phyloP scores from a whole-genome alignment of 2,888 invertebrate genomes.

The Laspeyria flexula region DNA sequence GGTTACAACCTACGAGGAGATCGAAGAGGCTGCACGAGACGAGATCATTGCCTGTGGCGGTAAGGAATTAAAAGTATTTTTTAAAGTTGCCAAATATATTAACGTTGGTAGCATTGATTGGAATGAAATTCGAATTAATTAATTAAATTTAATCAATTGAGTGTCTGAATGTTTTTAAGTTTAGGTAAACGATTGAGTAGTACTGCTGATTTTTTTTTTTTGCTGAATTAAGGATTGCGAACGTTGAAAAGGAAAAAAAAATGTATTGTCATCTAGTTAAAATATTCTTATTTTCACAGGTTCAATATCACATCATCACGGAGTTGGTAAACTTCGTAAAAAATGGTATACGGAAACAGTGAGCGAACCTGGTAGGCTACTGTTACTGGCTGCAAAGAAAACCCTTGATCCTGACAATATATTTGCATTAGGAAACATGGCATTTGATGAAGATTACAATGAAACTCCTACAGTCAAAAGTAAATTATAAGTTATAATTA shows the following conservation, averaged over 20 bases:
- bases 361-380: conserved; percentile 91
- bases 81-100: conserved; percentile 4
- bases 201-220: conserved; percentile 8
- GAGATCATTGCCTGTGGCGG: conserved; percentile 96
- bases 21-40: conserved; percentile 95
- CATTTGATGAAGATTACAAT: conserved; percentile 55
- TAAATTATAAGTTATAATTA: conserved; percentile 64
- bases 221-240: not conserved
- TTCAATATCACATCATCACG: conserved; percentile 98
- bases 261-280: no score
- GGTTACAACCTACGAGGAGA: conserved; percentile 92
- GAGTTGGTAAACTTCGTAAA: conserved; percentile 96
- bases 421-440: conserved; percentile 94
- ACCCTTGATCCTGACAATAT: conserved; percentile 97
- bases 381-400: conserved; percentile 93
- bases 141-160: conserved; percentile 18
- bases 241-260: no score
- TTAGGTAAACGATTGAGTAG: conserved; percentile 18
- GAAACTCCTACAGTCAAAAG: conserved; percentile 54
- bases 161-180: not conserved
- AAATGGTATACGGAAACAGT: conserved; percentile 95
- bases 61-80: conserved; percentile 24
- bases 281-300: conserved; percentile 66
- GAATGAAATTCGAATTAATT: not conserved
- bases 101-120: conserved; percentile 12